Percentiles rank a stretch among this genome's conserved stretches.
Evolutionary conservation across 2,113 vertebrate species (phyloP).

Genomic region (Dicerorhinus sumatrensis): DNA sequence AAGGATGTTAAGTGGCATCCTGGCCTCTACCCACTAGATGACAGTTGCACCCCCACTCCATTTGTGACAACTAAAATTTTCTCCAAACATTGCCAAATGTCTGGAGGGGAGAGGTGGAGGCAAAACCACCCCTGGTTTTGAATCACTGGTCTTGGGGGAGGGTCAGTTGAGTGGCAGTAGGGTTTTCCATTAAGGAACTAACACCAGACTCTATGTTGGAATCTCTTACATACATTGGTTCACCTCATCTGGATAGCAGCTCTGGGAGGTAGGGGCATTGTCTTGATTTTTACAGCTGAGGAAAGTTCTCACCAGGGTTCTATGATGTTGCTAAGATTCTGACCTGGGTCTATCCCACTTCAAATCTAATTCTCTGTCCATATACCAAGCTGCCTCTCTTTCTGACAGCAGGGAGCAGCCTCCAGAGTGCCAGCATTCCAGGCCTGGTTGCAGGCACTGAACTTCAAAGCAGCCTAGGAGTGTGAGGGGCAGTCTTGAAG

Average conservation of each 20-base stretch:
- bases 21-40: not conserved
- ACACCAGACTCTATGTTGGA: not conserved
- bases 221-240: not conserved
- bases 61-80: not conserved
- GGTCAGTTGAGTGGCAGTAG: not conserved
- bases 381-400: not conserved
- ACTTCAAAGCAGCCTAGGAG: not conserved
- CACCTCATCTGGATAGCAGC: not conserved
- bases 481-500: not conserved
- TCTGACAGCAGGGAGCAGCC: not conserved
- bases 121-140: not conserved
- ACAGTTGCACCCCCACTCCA: not conserved
- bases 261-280: not conserved
- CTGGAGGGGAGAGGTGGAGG: no score
- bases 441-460: no score
- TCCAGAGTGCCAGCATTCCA: not conserved
- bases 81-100: not conserved
- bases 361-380: not conserved
- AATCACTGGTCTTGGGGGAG: not conserved
- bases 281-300: not conserved
- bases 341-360: not conserved
- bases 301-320: conserved; percentile 11
- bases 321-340: not conserved
- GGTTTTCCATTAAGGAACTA: not conserved
- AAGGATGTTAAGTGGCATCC: not conserved